Conservation (phyloP, 2,113 vertebrate genomes). For the Nycticebus coucang region DNA sequence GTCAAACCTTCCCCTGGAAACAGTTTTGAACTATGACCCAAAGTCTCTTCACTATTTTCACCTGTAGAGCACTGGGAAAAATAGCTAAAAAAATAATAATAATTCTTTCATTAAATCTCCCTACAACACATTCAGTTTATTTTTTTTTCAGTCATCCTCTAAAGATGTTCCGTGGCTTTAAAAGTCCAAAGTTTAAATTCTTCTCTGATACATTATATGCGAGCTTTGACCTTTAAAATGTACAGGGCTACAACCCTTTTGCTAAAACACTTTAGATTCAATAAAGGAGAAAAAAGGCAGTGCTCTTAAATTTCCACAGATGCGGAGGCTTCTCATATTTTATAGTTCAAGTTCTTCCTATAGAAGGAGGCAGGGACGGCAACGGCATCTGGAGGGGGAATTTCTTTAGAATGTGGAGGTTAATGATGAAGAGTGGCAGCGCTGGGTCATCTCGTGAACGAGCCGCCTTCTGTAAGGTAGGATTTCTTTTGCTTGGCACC, state of each 20-base stretch:
- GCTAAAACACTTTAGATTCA: constrained; percentile 67
- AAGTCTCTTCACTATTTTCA: neutral
- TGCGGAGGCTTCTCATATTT: constrained; percentile 62
- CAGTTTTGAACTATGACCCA: neutral
- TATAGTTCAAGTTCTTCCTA: constrained; percentile 70
- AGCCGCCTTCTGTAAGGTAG: constrained; percentile 66
- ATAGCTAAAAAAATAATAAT: neutral
- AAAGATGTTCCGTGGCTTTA: constrained; percentile 29
- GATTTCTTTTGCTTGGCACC: constrained; percentile 57
- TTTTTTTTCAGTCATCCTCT: neutral
- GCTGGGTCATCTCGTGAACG: neutral
- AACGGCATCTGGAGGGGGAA: constrained; percentile 44
- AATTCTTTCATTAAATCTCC: constrained; percentile 18
- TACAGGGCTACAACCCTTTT: neutral
- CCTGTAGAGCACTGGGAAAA: neutral
- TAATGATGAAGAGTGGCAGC: constrained; percentile 51
- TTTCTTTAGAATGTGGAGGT: constrained; percentile 67
- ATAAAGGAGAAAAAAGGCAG: constrained; percentile 22
- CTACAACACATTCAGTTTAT: neutral
- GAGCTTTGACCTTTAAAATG: constrained; percentile 51
- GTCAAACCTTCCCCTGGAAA: neutral
- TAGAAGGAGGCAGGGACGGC: constrained; percentile 65
- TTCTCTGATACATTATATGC: constrained; percentile 28
- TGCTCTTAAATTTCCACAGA: constrained; percentile 70
- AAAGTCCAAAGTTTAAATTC: constrained; percentile 37